phyloP scores from a whole-genome alignment of 30 jellyfish, hydroid and myxozoan genomes.

The Aurelia aurita region DNA sequence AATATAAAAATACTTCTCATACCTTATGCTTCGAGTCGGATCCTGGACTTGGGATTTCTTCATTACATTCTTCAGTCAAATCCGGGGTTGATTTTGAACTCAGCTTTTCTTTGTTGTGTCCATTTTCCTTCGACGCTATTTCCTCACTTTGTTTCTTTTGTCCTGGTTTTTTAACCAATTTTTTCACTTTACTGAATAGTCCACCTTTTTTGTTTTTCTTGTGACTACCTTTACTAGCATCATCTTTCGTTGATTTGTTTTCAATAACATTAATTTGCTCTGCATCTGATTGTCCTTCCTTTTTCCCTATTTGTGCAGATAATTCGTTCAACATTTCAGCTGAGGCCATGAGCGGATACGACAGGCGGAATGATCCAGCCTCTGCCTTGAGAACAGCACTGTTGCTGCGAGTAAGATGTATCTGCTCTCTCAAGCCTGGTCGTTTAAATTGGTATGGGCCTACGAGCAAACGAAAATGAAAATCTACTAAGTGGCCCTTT shows the following conservation, averaged over 20 bases:
- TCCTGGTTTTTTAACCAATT: conserved; percentile 39
- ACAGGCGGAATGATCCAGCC: neutral
- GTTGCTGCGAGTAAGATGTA: conserved; percentile 2
- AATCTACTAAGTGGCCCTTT: no score
- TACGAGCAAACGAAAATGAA: neutral
- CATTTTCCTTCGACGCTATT: conserved; percentile 6
- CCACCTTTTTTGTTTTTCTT: conserved; percentile 48
- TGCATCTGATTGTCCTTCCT: conserved; percentile 26
- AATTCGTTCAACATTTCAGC: conserved; percentile 34
- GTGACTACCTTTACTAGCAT: neutral
- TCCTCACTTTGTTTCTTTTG: conserved; percentile 19
- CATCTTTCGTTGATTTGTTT: conserved; percentile 14
- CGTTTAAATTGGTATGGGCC: conserved; percentile 33
- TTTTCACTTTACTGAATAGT: conserved; percentile 22
- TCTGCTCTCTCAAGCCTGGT: conserved; percentile 6
- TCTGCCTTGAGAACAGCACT: neutral
- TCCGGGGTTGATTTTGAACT: conserved; percentile 63
- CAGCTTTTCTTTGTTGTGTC: neutral
- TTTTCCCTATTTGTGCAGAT: conserved; percentile 7
- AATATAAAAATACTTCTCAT: neutral
- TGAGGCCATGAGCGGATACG: conserved; percentile 47
- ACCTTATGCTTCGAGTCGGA: conserved; percentile 49
- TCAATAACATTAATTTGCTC: conserved; percentile 32
- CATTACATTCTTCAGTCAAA: conserved; percentile 24
- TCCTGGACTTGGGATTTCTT: conserved; percentile 11